Percentiles rank a stretch among this genome's conserved stretches.
These are phyloP conservation scores for Drosophila paramelanica DNA, from an alignment of 2,888 invertebrate species.

Conservation along the genomic window DNA sequence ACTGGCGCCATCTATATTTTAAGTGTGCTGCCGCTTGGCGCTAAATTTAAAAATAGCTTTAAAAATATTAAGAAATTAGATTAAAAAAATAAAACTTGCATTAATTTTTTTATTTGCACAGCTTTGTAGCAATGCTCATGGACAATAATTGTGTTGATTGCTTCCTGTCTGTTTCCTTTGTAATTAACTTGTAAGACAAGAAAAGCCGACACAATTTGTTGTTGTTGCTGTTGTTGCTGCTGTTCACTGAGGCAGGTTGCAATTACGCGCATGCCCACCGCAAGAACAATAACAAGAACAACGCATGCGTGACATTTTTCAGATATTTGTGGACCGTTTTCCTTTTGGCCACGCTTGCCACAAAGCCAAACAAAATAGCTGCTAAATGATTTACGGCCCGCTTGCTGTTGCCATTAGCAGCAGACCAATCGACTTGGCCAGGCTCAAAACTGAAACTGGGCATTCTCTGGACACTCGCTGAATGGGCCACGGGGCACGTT, in stretches of 20 bases:
- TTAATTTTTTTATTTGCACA: neutral
- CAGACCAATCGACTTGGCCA: constrained; percentile 3
- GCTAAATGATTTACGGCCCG: constrained; percentile 73
- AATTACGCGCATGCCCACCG: constrained; percentile 32
- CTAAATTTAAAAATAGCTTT: constrained; percentile 4
- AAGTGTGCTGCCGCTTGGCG: neutral
- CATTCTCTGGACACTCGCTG: constrained; percentile 32
- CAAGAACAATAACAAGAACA: constrained; percentile 1
- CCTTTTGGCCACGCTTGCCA: constrained; percentile 48
- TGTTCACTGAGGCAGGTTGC: constrained; percentile 8
- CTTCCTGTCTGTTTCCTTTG: constrained; percentile 21
- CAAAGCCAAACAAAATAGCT: constrained; percentile 49
- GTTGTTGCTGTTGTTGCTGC: neutral
- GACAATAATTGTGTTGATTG: constrained; percentile 25
- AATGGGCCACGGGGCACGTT: constrained; percentile 17
- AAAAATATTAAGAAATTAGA: neutral
- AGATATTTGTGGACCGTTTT: constrained; percentile 66
- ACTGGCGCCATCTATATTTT: constrained; percentile 25
- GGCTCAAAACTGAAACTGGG: too few species aligned
- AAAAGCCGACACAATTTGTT: neutral
- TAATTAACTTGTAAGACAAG: constrained; percentile 34
- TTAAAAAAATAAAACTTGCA: neutral
- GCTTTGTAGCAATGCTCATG: constrained; percentile 2
- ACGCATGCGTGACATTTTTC: constrained; percentile 81
- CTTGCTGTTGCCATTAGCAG: constrained; percentile 41